Percentiles rank a stretch among this genome's conserved stretches.
Conservation (phyloP, 2,797 vertebrate species). For the Channa striata region DNA sequence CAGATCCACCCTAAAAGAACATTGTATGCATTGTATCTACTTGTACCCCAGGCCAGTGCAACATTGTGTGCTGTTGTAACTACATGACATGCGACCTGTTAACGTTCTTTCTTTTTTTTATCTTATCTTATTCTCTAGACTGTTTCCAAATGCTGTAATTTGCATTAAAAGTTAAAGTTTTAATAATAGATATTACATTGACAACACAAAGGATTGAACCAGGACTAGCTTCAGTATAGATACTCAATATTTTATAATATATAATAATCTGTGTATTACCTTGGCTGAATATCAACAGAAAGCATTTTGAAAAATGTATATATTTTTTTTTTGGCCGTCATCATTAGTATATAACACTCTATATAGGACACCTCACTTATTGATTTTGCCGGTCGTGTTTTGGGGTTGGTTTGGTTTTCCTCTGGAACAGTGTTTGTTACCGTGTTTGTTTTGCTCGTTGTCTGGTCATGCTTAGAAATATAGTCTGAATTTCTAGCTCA, state of each 20-base stretch:
- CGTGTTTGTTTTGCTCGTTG: constrained; percentile 21
- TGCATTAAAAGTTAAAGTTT: neutral
- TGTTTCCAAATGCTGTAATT: neutral
- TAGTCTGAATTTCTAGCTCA: constrained; percentile 62
- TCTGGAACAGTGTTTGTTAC: neutral
- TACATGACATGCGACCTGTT: neutral
- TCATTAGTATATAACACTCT: too few relatives aligned
- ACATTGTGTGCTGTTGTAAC: neutral
- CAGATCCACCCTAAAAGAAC: neutral
- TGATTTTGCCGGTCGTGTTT: neutral
- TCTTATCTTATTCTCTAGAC: too few relatives aligned
- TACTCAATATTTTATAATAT: neutral
- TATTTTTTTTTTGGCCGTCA: too few relatives aligned
- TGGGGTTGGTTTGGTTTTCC: neutral
- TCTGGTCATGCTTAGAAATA: constrained; percentile 43
- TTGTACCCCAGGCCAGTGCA: neutral
- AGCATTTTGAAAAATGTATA: neutral
- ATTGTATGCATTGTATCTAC: neutral
- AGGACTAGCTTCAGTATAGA: neutral
- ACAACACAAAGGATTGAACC: neutral
- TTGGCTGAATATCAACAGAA: neutral
- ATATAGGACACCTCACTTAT: neutral
- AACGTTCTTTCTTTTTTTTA: too few relatives aligned
- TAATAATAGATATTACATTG: neutral
- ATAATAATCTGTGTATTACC: too few relatives aligned